A percentile compares a stretch with the other conserved stretches of the same genome.
These are phyloP conservation scores for Conopomorpha cramerella DNA, from an alignment of 1,140 invertebrate genomes.

Conservation along the genomic window DNA sequence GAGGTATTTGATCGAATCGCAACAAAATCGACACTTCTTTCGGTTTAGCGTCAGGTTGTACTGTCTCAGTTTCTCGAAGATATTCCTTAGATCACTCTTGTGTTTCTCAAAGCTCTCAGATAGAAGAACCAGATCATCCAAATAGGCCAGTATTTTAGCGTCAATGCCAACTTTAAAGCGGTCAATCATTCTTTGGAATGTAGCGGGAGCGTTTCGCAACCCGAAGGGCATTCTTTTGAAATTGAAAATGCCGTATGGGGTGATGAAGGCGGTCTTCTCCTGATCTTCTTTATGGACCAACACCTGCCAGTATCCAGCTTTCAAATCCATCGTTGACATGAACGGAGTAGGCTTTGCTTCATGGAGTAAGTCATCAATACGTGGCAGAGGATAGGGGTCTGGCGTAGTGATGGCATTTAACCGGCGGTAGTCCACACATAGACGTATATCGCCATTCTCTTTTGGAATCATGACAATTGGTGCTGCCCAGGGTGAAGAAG, in stretches of 20 bases:
- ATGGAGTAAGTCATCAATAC: no score
- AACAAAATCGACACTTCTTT: constrained; percentile 21
- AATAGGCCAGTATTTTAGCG: constrained; percentile 17
- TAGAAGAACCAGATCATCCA: constrained; percentile 32
- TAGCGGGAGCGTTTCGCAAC: constrained; percentile 18
- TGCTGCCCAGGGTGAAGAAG: no score
- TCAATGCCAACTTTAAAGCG: constrained; percentile 4
- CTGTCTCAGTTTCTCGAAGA: constrained; percentile 6
- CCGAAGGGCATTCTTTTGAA: constrained; percentile 25
- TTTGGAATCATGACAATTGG: no score
- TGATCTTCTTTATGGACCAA: constrained; percentile 57
- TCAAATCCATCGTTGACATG: not conserved
- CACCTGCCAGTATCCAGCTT: no score
- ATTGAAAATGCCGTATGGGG: constrained; percentile 15
- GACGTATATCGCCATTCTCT: no score
- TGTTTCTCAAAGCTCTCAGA: constrained; percentile 23
- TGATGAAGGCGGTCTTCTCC: constrained; percentile 51
- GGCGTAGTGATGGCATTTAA: no score
- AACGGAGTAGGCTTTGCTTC: no score
- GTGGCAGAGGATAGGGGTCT: no score
- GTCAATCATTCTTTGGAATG: constrained; percentile 33
- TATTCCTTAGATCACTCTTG: constrained; percentile 13
- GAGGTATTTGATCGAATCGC: constrained; percentile 9
- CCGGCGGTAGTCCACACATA: no score
- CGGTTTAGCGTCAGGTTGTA: constrained; percentile 11